Evolutionary conservation across 2,113 vertebrate genomes (phyloP).

Genomic region (Holacanthus passer): DNA sequence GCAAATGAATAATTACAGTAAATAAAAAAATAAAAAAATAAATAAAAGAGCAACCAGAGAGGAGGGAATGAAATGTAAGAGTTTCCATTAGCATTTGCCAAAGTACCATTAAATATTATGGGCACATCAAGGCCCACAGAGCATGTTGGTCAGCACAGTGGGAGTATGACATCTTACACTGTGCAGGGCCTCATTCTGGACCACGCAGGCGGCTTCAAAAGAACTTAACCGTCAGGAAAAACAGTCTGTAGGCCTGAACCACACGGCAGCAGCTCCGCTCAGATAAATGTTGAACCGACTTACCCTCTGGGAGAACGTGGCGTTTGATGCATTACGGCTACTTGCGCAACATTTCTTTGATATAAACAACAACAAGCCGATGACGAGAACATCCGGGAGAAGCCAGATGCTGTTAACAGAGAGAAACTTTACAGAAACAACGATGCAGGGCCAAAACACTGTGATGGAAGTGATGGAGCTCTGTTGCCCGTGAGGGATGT

Average conservation of each 20-base stretch:
- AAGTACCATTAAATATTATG: conserved; percentile 87
- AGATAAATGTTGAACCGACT: conserved; percentile 64
- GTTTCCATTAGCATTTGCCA: conserved; percentile 86
- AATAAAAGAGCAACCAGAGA: conserved; percentile 56
- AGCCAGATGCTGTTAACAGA: conserved; percentile 46
- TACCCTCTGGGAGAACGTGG: conserved; percentile 28
- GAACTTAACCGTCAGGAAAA: conserved; percentile 74
- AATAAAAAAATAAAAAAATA: conserved; percentile 61
- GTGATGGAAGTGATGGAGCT: conserved; percentile 71
- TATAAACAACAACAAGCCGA: conserved; percentile 68
- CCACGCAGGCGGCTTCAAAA: conserved; percentile 83
- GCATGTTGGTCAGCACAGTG: conserved; percentile 85
- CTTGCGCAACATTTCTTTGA: conserved; percentile 57
- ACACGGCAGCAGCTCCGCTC: conserved; percentile 53
- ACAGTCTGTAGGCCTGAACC: conserved; percentile 67
- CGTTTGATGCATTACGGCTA: conserved; percentile 42
- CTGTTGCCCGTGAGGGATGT: conserved; percentile 76
- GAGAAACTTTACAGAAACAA: conserved; percentile 53
- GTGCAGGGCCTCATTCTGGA: conserved; percentile 84
- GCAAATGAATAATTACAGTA: conserved; percentile 68
- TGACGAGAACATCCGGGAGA: conserved; percentile 47
- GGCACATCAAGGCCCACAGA: conserved; percentile 82
- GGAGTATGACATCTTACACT: conserved; percentile 87
- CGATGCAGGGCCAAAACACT: conserved; percentile 16
- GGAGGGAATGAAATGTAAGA: conserved; percentile 79